phyloP scores from a whole-genome alignment of 1,140 invertebrate species.

The Bombus pascuorum region DNA sequence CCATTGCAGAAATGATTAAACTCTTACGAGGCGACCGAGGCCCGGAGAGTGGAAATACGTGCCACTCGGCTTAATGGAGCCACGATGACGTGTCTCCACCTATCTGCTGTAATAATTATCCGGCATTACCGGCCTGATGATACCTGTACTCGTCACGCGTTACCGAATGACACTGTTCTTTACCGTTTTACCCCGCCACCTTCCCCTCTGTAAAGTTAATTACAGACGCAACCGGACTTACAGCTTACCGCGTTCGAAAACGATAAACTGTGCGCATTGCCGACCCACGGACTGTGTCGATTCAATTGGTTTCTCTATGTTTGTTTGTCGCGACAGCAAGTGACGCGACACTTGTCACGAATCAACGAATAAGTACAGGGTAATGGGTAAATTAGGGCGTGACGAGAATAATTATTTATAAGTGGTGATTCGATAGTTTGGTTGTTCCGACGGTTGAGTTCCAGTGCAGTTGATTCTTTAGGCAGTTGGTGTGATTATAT shows the following conservation, averaged over 20 bases:
- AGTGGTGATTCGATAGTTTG: neutral
- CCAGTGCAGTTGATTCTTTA: too few relatives aligned
- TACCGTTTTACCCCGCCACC: slow-evolving; percentile 24
- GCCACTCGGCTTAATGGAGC: slow-evolving; percentile 56
- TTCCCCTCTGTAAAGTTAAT: slow-evolving; percentile 61
- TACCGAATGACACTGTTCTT: slow-evolving; percentile 47
- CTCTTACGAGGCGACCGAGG: slow-evolving; percentile 45
- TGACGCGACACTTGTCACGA: neutral
- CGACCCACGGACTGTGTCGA: neutral
- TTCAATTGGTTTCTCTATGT: neutral
- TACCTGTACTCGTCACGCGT: slow-evolving; percentile 59
- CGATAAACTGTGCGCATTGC: neutral
- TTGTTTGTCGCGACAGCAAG: neutral
- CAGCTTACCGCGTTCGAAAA: slow-evolving; percentile 4
- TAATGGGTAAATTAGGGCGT: neutral
- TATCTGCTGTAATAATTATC: slow-evolving; percentile 70
- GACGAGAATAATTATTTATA: neutral
- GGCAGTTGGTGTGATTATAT: too few relatives aligned
- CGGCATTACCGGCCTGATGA: slow-evolving; percentile 63
- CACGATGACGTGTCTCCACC: slow-evolving; percentile 69
- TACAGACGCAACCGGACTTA: slow-evolving; percentile 44
- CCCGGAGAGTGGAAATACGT: slow-evolving; percentile 53
- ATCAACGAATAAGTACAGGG: neutral
- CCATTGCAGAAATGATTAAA: slow-evolving; percentile 67
- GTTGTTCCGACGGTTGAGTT: neutral